Evolutionary conservation across 2,797 vertebrate species (phyloP), one percentile per base, ranked within the genome.

Genomic region (Parambassis ranga): DNA sequence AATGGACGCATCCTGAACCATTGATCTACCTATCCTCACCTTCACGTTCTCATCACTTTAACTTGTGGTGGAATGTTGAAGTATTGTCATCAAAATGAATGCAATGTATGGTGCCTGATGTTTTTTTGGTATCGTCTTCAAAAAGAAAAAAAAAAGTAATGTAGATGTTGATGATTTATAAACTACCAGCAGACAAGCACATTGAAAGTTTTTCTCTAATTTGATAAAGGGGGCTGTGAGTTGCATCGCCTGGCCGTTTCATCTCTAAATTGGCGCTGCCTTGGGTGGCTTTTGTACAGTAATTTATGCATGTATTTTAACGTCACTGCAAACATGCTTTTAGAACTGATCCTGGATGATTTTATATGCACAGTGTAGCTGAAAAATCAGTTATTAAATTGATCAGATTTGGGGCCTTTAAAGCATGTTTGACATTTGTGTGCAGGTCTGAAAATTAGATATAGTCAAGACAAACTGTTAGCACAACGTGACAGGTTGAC

Each of bases 281-380:
- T 83, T 69, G 14, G 61, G 53, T 77, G 77, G 73, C 71, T 84
- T 82, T 78, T 92, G 90, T 93, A 91, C 88, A 90, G 88, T 91
- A 92, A 92, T 84, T 89, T 92, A 90, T 91, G 86, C 76, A 79
- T 88, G 84, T 85, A 56, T 89, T 79, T 82, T 83, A 85, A 83
- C 71, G 70, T 62, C 72, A 83, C 79, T 70, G 52, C 78, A 83
- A 87, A 77, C 79, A 74, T 72, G 69, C 62, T 59, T 71, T 65
- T 66, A 69, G 53, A 73, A 65, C 58, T 73, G 63, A 75, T 85
- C 82, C 75, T 64, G 30, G 63, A 46, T 77, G 63, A 71, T 82
- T 71, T 9, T 3, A 61, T 80, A 77, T 83, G 75, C 85, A 86
- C 83, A 68, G 48, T 50, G 47, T 69, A 80, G 75, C 67, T 65